phyloP scores from a whole-genome alignment of 2,888 invertebrate species.

The Margaritifera margaritifera region DNA sequence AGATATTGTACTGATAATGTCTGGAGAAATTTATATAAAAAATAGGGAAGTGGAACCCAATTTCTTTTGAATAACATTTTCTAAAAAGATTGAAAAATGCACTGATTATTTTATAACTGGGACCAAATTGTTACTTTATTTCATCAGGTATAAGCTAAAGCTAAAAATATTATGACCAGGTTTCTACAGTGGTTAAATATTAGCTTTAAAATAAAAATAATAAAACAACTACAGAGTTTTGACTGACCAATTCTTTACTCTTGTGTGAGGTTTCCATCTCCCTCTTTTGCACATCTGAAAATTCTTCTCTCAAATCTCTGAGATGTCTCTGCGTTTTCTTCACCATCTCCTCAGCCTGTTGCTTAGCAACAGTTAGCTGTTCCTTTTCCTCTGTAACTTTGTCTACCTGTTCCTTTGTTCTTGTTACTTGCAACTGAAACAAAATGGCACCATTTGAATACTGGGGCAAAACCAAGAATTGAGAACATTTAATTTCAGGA shows the following conservation, averaged over 20 bases:
- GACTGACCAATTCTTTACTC: conserved; percentile 80
- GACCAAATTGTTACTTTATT: too few relatives aligned
- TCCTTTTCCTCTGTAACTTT: conserved; percentile 82
- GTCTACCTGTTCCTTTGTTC: conserved; percentile 84
- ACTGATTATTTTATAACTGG: too few relatives aligned
- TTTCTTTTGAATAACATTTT: too few relatives aligned
- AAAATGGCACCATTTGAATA: not conserved
- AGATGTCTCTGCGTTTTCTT: conserved; percentile 82
- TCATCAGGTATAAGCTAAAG: too few relatives aligned
- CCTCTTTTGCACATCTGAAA: conserved; percentile 80
- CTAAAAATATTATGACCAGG: too few relatives aligned
- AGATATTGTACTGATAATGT: too few relatives aligned
- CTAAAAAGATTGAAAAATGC: too few relatives aligned
- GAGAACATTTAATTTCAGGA: too few relatives aligned
- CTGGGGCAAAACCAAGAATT: too few relatives aligned
- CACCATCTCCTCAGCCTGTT: conserved; percentile 84
- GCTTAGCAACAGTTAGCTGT: conserved; percentile 75
- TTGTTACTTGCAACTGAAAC: conserved; percentile 77
- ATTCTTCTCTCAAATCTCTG: conserved; percentile 84
- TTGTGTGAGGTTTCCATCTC: conserved; percentile 84
- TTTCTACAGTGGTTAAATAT: not conserved
- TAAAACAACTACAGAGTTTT: not conserved
- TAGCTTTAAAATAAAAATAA: not conserved
- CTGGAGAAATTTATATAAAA: too few relatives aligned
- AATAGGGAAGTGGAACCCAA: too few relatives aligned